phyloP scores from a whole-genome alignment of 2,888 invertebrate genomes.

The Sphaerophoria taeniata region DNA sequence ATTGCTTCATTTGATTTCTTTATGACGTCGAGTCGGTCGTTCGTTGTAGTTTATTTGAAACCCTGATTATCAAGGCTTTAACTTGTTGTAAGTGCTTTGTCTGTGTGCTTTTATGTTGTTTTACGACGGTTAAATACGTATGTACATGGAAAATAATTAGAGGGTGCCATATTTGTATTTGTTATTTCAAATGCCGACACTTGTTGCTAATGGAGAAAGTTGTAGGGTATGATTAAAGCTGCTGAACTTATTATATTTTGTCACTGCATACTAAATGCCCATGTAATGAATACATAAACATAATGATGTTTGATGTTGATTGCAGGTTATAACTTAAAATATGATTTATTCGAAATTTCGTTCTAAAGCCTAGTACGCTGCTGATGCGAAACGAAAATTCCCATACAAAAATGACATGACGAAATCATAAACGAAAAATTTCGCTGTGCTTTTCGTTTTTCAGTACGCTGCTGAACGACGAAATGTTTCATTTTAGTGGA shows the following conservation, averaged over 20 bases:
- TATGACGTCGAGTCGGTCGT: background rate
- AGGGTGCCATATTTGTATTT: slow-evolving; percentile 40
- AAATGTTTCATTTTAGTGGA: no score
- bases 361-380: no score
- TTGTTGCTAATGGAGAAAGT: slow-evolving; percentile 61
- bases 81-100: slow-evolving; percentile 7
- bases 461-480: no score
- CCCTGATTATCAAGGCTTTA: slow-evolving; percentile 50
- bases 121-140: background rate
- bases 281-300: background rate
- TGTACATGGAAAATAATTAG: slow-evolving; percentile 1
- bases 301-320: background rate
- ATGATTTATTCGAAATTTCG: background rate
- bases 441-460: no score
- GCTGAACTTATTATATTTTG: background rate
- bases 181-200: slow-evolving; percentile 63
- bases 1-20: slow-evolving; percentile 28
- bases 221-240: slow-evolving; percentile 8
- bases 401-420: no score
- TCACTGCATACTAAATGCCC: background rate
- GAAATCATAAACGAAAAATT: no score
- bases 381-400: no score
- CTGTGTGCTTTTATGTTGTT: background rate
- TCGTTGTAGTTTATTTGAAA: slow-evolving; percentile 5
- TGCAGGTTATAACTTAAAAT: background rate